Evolutionary conservation across 2,888 invertebrate genomes (phyloP).

Genomic region (Drosophila merina): DNA sequence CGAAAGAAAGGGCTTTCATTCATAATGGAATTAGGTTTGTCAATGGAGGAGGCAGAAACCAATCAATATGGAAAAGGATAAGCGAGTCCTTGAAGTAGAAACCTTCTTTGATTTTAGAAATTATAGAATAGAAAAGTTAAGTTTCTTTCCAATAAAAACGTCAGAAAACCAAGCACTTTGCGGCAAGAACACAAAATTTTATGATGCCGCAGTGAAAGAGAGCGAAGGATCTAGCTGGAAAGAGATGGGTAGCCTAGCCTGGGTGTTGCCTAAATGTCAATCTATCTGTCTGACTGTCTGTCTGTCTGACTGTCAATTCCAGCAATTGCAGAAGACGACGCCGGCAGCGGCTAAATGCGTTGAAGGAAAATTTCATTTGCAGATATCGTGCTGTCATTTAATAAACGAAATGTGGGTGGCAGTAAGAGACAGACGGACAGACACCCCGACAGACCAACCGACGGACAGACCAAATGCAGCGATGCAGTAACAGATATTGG

Average conservation of each 20-base stretch:
- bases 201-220: slow-evolving; percentile 63
- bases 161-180: slow-evolving; percentile 63
- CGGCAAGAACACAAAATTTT: slow-evolving; percentile 67
- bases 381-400: slow-evolving; percentile 83
- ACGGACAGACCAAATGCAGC: slow-evolving; percentile 67
- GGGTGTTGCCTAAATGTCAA: slow-evolving; percentile 81
- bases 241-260: slow-evolving; percentile 18
- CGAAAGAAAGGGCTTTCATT: slow-evolving; percentile 26
- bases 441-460: too few relatives aligned
- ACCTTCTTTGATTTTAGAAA: slow-evolving; percentile 1
- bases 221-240: slow-evolving; percentile 62
- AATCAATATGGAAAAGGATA: slow-evolving; percentile 27
- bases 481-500: slow-evolving; percentile 79
- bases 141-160: slow-evolving; percentile 15
- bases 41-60: slow-evolving; percentile 1
- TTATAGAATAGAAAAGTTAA: not conserved
- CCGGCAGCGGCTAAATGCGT: slow-evolving; percentile 72
- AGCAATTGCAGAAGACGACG: slow-evolving; percentile 68
- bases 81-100: slow-evolving; percentile 5
- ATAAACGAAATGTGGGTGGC: slow-evolving; percentile 76
- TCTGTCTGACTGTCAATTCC: slow-evolving; percentile 77
- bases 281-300: slow-evolving; percentile 75
- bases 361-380: slow-evolving; percentile 82
- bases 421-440: slow-evolving; percentile 33
- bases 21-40: slow-evolving; percentile 34